Base-by-base conservation (phyloP, 2,888 invertebrate genomes). In the Polydrusus pterygomalis region DNA sequence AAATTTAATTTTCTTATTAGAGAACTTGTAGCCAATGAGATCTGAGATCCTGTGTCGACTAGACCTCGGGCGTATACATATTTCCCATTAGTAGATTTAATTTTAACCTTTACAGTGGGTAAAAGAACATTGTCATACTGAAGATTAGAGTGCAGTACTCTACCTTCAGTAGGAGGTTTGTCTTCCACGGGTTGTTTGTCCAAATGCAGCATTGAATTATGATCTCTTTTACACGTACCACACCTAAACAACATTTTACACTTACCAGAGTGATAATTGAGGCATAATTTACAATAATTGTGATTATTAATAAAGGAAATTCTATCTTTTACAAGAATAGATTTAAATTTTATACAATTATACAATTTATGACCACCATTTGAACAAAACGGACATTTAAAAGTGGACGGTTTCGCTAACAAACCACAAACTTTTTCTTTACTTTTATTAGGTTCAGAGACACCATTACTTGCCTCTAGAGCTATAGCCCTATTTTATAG, bases 81-180 rank as follows among this genome's bases (percentile, higher is more conserved):
- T 17, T 13, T 11, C 20, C 30, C 30, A 45, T 64, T 20, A 45
- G 45, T 64, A 13, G 20, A 17, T 47, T 45, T 64, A 17, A 64
- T 20, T 64, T 64, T 64, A 11, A 45, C 64, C 2, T 64, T 64
- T 3, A 45, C 45, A 1, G 47, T 64, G 11, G 64, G 64, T 18
- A 64, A 18, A 64, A 64, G 43, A 1, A 45, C n/a, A n/a, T n/a
- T n/a, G n/a, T n/a, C n/a, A n/a, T n/a, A n/a, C n/a, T n/a, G n/a
- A n/a, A n/a, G n/a, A n/a, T n/a, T n/a, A n/a, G n/a, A n/a, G n/a
- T 30, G 30, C 30, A 30, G 2, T 30, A 30, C 30, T 30, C 30
- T 30, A 30, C 30, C 30, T 30, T 30, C 30, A 30, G 5, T 30
- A 30, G 30, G 30, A 30, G 30, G 7, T 30, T 30, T 30, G 30